These are phyloP conservation scores for Ichneumoninae sp. DNA, from an alignment of 2,888 invertebrate genomes.

Conservation along the genomic window DNA sequence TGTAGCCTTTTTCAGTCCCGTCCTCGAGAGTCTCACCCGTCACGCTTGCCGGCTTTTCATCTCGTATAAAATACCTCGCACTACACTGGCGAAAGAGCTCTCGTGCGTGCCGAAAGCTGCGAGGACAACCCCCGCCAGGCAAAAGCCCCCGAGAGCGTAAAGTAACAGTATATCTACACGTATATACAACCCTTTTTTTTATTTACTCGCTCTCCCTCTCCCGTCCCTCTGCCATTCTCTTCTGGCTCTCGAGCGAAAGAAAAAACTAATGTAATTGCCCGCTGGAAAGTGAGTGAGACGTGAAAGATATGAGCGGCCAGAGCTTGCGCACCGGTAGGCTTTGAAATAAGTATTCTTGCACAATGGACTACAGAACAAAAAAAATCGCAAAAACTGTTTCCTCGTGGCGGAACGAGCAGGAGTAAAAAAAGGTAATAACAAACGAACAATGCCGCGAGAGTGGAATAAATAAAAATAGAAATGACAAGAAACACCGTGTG, in stretches of 20 bases:
- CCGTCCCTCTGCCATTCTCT: slow-evolving; percentile 10
- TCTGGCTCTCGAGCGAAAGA: background rate
- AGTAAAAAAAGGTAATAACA: slow-evolving; percentile 25
- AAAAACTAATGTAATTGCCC: slow-evolving; percentile 33
- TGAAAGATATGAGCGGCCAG: slow-evolving; percentile 18
- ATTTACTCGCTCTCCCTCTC: background rate
- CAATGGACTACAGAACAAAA: background rate
- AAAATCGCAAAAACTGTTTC: background rate
- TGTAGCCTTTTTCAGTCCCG: slow-evolving; percentile 10
- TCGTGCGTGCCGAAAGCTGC: slow-evolving; percentile 47
- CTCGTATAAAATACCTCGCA: slow-evolving; percentile 47
- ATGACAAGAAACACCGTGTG: slow-evolving; percentile 7
- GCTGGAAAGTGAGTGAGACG: slow-evolving; percentile 27
- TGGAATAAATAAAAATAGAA: slow-evolving; percentile 26
- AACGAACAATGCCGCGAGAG: slow-evolving; percentile 20
- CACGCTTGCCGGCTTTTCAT: slow-evolving; percentile 43
- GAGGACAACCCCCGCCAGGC: slow-evolving; percentile 15
- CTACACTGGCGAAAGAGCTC: slow-evolving; percentile 33
- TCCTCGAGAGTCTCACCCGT: slow-evolving; percentile 28
- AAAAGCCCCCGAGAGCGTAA: background rate
- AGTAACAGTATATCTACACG: slow-evolving; percentile 6
- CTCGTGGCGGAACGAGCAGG: background rate
- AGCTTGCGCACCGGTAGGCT: slow-evolving; percentile 1
- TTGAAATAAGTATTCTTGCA: slow-evolving; percentile 24
- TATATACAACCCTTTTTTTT: slow-evolving; percentile 28